Evolutionary conservation across 2,888 invertebrate species (phyloP), one percentile per base, ranked within the genome.

Genomic region (Rhamphomyia laevipes): DNA sequence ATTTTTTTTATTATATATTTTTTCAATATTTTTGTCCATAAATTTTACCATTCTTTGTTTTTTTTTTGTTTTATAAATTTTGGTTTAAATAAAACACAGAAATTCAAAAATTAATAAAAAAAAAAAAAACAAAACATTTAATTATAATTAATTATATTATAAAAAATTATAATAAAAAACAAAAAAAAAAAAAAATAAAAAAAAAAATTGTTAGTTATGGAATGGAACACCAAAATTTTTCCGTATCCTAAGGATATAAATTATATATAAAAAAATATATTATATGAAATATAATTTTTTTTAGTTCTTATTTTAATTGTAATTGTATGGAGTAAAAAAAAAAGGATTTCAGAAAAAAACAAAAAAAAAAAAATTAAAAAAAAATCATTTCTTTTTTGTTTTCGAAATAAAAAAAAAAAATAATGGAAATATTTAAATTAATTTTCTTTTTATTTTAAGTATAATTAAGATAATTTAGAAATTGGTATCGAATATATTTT

Each of bases 201-300:
- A 44, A 15, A 18, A 44, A 44, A 44, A 49, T 49, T 46, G 46
- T 46, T 49, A 46, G 46, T 49, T 49, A 46, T 49, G 46, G 46
- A 46, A 43, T 49, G 46, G 46, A 49, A 49, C 49, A 49, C 49
- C 49, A 49, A 49, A 46, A 43, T 43, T 46, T 46, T 46, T 47
- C 35, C 49, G 46, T 49, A 49, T 49, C 49, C 49, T 49, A 49
- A 49, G 49, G 49, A 49, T 49, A 46, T 46, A 46, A 38, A 49
- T 46, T 49, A 46, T 49, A 46, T 49, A 43, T 43, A 42, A 46
- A 48, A 44, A 37, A 48, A 38, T 40, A 43, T 38, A 48, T 43
- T 43, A 40, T 27, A 44, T 43, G 44, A 48, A 48, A 48, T 45
- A 48, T 49, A 49, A 49, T 42, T 42, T 23, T 23, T 42, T 27